Evolutionary conservation across 1,140 invertebrate species (phyloP).

Genomic region (Venustaconcha ellipsiformis): DNA sequence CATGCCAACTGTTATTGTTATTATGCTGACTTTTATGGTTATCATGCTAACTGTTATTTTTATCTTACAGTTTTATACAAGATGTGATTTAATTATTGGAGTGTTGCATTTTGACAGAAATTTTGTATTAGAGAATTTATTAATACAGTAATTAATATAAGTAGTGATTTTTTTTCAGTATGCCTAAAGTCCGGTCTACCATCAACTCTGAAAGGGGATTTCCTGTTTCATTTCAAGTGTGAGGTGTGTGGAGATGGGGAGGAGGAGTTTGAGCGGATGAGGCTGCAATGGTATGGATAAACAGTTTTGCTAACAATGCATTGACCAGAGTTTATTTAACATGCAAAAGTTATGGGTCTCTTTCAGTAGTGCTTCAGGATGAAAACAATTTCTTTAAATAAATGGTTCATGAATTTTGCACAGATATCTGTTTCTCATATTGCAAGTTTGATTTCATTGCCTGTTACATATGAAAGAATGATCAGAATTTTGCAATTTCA

Average conservation of each 20-base stretch:
- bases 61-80: not conserved
- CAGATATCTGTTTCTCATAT: not conserved
- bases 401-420: not conserved
- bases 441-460: no score
- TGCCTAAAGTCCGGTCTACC: constrained; percentile 71
- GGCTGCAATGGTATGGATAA: constrained; percentile 76
- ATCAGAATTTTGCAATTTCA: no score
- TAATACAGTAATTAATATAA: not conserved
- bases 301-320: not conserved
- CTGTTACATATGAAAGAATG: no score
- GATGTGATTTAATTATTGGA: not conserved
- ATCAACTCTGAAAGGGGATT: constrained; percentile 79
- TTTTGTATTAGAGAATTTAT: not conserved
- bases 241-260: constrained; percentile 73
- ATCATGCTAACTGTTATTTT: not conserved
- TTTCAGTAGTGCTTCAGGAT: not conserved
- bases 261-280: constrained; percentile 75
- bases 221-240: constrained; percentile 82
- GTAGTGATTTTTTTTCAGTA: constrained; percentile 41
- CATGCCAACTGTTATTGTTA: no score
- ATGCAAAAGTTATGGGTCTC: not conserved
- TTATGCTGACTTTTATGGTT: not conserved
- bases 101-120: not conserved
- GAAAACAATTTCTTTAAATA: not conserved
- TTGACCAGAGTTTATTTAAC: not conserved